phyloP scores from a whole-genome alignment of 2,888 invertebrate genomes.

The Heliconius sara region DNA sequence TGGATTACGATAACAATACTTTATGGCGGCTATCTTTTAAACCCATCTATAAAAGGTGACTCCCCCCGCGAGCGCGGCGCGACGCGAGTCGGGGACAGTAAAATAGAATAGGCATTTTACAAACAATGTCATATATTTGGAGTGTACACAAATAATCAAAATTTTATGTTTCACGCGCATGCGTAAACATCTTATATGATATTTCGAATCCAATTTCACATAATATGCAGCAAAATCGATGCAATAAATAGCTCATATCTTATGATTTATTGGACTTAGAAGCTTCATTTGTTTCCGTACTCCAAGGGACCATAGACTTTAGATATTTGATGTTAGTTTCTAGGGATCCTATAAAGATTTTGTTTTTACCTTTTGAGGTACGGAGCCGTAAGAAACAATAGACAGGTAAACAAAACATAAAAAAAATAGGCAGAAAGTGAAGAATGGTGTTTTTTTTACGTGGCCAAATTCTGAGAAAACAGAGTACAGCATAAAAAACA shows the following conservation, averaged over 20 bases:
- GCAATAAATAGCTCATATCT: no score
- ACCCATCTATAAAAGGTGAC: conserved; percentile 13
- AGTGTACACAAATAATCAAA: conserved; percentile 36
- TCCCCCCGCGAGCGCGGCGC: not conserved
- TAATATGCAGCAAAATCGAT: no score
- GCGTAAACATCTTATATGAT: no score
- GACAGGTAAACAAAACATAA: not conserved
- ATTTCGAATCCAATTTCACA: no score
- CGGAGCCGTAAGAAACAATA: not conserved
- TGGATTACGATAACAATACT: conserved; percentile 11
- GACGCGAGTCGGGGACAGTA: not conserved
- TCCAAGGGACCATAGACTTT: no score
- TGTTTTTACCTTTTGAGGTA: no score
- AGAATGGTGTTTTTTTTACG: not conserved
- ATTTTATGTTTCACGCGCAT: not conserved
- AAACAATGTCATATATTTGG: conserved; percentile 34
- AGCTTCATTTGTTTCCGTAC: no score
- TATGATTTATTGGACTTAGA: no score
- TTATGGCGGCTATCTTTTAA: conserved; percentile 17
- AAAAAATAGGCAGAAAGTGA: not conserved
- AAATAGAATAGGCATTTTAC: conserved; percentile 10
- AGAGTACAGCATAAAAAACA: not conserved
- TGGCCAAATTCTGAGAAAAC: not conserved
- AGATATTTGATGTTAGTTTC: no score
- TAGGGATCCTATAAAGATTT: no score